Evolutionary conservation across 1,140 invertebrate genomes (phyloP).

Genomic region (Papilio dardanus): DNA sequence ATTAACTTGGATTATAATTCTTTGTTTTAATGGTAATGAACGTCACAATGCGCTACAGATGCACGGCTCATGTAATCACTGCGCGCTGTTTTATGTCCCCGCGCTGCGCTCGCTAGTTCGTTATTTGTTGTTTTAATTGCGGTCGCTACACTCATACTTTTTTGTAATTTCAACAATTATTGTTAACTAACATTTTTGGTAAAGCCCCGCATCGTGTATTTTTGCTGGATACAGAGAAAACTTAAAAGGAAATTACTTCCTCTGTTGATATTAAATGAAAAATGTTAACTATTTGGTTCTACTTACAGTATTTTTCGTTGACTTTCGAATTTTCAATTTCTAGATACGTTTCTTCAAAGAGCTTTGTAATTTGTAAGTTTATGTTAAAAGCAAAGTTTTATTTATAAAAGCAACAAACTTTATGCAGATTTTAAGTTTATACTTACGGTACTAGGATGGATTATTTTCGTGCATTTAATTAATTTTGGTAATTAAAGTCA

Average conservation of each 20-base stretch:
- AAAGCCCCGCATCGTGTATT: neutral
- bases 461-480: no score
- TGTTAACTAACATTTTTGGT: neutral
- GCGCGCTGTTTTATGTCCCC: neutral
- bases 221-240: neutral
- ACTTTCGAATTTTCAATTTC: neutral
- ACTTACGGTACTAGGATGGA: no score
- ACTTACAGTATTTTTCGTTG: neutral
- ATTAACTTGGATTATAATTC: slow-evolving; percentile 18
- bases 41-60: neutral
- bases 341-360: neutral
- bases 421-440: neutral
- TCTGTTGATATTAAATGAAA: neutral
- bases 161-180: slow-evolving; percentile 9
- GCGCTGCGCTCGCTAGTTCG: neutral
- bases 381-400: neutral
- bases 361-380: neutral
- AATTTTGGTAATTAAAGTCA: no score
- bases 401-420: neutral
- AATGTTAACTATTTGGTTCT: neutral
- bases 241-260: neutral
- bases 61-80: slow-evolving; percentile 16
- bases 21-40: slow-evolving; percentile 24
- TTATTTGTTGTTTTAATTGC: neutral
- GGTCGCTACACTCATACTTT: neutral